These are phyloP conservation scores for Lampris incognitus DNA, from an alignment of 2,113 vertebrate genomes.

Conservation along the genomic window DNA sequence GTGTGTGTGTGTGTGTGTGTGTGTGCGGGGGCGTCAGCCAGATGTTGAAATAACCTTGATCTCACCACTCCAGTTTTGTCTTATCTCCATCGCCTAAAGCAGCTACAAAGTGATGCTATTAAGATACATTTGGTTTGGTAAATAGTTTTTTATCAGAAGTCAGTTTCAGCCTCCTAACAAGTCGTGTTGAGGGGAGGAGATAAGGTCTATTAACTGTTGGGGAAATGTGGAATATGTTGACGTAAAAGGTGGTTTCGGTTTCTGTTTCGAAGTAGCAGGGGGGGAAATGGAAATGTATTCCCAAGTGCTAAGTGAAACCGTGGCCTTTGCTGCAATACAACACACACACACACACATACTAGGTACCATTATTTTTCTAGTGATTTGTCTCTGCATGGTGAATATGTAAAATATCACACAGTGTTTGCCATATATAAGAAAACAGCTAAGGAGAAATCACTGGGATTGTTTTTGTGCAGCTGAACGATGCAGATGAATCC, in stretches of 20 bases:
- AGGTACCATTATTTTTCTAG: not conserved
- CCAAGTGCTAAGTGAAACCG: not conserved
- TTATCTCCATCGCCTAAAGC: constrained; percentile 23
- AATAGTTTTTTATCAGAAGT: constrained; percentile 5
- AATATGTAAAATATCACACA: too few species aligned
- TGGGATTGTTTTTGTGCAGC: too few species aligned
- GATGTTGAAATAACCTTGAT: constrained; percentile 58
- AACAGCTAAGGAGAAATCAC: too few species aligned
- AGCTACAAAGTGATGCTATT: constrained; percentile 1
- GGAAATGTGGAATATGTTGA: constrained; percentile 15
- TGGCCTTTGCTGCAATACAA: not conserved
- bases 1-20: not conserved
- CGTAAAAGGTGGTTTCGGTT: not conserved
- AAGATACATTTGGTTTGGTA: constrained; percentile 3
- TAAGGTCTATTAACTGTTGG: constrained; percentile 11
- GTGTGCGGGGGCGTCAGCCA: constrained; percentile 44
- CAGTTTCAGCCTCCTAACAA: not conserved
- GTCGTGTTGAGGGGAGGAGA: not conserved
- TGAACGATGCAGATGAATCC: too few species aligned
- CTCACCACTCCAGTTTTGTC: constrained; percentile 26
- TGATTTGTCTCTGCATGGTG: not conserved
- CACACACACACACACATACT: not conserved
- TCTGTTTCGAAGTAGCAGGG: not conserved
- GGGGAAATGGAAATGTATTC: constrained; percentile 21
- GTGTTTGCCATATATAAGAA: too few species aligned